Evolutionary conservation across 2,797 vertebrate species (phyloP), one percentile per base, ranked within the genome.

Genomic region (Platyrinchus mystaceus): DNA sequence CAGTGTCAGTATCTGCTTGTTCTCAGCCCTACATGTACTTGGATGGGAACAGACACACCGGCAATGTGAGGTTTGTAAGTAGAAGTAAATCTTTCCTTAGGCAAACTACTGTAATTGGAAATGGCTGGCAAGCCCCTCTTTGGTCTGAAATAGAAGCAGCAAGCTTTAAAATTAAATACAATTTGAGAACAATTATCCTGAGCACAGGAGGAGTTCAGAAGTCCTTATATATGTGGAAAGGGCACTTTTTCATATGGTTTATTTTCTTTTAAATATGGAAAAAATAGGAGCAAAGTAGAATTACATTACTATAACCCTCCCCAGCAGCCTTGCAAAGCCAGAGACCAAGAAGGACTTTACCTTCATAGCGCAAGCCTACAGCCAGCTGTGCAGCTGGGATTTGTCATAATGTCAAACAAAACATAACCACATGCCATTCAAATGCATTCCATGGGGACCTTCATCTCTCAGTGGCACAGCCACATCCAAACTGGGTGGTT

Each of bases 101-200:
- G 60, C 73, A 71, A 94, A 64, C 44, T 71, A 24, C 60, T 74
- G 49, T 87, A 89, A 67, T 55, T 93, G 56, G 62, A 88, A 94
- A 90, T 78, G 55, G 27, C 50, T 88, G 93, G 74, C 60, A 86
- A 86, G 47, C 5, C 26, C 21, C 23, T 83, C 49, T 60, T 93
- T 44, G 59, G 66, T 73, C 85, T 91, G 69, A 90, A 94, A 93
- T 52, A 84, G 66, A 78, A 90, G 59, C 49, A 93, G 53, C 28
- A 59, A 87, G 30, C 11, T 91, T 84, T 86, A 93, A 93, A 93
- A 89, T 89, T 62, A 84, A 94, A 81, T 58, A 66, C 36, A 91
- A 81, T 73, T 84, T 84, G 66, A 81, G 28, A 90, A 81, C 43
- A 84, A 88, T 93, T 78, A 95, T 84, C 62, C n/a, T 36, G 69